phyloP scores from a whole-genome alignment of 2,797 vertebrate genomes.

The Tadarida brasiliensis region DNA sequence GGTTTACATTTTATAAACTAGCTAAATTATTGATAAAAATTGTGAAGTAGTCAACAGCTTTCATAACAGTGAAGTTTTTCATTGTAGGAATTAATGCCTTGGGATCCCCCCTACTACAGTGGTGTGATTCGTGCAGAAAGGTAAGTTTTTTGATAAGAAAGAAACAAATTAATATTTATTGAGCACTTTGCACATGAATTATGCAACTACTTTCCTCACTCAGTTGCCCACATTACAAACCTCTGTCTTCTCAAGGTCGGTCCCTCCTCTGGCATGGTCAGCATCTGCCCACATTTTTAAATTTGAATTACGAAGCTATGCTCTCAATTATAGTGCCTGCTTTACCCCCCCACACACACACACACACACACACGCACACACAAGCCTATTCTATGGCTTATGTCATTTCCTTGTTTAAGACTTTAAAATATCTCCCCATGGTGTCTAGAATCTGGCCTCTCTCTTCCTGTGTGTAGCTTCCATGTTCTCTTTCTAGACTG shows the following conservation, averaged over 20 bases:
- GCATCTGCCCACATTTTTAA: fast-evolving
- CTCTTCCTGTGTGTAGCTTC: background rate
- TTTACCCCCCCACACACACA: no score
- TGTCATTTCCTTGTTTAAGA: background rate
- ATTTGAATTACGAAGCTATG: no score
- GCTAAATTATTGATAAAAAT: background rate
- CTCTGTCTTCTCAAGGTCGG: no score
- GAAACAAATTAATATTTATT: background rate
- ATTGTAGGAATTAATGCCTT: conserved; percentile 95
- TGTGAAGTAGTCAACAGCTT: background rate
- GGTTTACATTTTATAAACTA: background rate
- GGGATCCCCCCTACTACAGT: conserved; percentile 98
- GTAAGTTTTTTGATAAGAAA: conserved; percentile 86
- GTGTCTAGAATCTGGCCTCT: background rate
- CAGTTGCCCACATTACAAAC: background rate
- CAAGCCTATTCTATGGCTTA: background rate
- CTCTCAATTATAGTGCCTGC: background rate
- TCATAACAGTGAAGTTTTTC: conserved; percentile 56
- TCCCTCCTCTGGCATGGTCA: fast-evolving
- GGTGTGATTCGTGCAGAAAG: conserved; percentile 96
- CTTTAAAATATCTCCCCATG: fast-evolving
- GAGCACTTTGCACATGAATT: background rate
- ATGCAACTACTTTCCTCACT: fast-evolving
- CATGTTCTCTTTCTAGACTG: background rate
- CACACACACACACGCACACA: no score